Evolutionary conservation across 2,797 vertebrate species (phyloP).

Genomic region (Enteromius trimaculatus): DNA sequence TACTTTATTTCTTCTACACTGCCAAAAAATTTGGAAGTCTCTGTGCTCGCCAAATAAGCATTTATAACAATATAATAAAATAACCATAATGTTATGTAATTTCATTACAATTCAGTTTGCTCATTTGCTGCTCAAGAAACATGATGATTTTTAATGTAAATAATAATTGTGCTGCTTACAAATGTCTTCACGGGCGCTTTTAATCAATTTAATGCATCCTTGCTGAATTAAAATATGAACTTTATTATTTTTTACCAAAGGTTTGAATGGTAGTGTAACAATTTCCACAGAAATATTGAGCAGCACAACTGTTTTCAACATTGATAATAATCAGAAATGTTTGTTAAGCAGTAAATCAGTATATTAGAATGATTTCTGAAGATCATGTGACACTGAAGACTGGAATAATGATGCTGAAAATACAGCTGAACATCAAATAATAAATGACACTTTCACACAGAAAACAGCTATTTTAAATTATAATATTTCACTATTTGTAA

Average conservation of each 20-base stretch:
- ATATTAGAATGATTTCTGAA: neutral
- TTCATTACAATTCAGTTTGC: neutral
- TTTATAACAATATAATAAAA: neutral
- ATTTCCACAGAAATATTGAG: neutral
- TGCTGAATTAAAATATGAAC: neutral
- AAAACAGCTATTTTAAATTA: neutral
- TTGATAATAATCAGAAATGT: neutral
- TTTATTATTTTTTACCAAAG: neutral
- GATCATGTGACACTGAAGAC: neutral
- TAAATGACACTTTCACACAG: neutral
- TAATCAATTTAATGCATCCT: neutral
- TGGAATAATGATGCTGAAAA: neutral
- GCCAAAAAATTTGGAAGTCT: neutral
- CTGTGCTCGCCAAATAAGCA: neutral
- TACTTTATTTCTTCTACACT: neutral
- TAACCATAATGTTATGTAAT: neutral
- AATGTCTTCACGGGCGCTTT: neutral
- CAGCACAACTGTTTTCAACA: neutral
- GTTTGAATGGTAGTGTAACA: neutral
- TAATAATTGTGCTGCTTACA: neutral
- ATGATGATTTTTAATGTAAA: neutral
- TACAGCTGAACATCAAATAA: too few species aligned
- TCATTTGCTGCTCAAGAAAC: neutral
- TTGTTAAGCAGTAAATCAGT: neutral
- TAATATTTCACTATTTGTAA: neutral